Base-by-base conservation (phyloP, 2,888 invertebrate species). In the Volucella zonaria region DNA sequence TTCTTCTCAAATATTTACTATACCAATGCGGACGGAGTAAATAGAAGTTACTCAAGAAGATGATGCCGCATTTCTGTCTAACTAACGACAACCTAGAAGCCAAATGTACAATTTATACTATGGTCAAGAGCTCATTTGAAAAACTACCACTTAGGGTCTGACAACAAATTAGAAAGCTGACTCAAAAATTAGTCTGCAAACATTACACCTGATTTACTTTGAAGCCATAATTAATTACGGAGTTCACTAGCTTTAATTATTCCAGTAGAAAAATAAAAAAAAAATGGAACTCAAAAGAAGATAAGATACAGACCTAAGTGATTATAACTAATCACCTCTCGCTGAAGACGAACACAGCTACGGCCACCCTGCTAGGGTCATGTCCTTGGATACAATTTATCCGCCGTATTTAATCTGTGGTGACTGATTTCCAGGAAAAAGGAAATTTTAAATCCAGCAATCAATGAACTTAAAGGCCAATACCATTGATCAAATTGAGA, bases 171-270 rank as follows among this genome's bases (percentile, higher is more conserved):
- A 4, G 31, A 0, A 18, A 18, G 1, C 18, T 18, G 18, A 18
- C 18, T 18, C 18, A 18, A 18, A 18, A 18, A 31, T 6, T 51
- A 59, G 66, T 59, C 66, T 43, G 38, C 23, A 51, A 61, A 31
- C 31, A 31, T 31, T 6, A 31, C 9, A 12, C 23, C 8, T 59
- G 40, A 14, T 15, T 66, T 61, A 9, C 38, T 58, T 12, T 56
- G 18, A 10, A 51, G n/a, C 52, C 59, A 31, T n/a, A 54, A 45
- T 52, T 62, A 70, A 59, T 83, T 52, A 79, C 40, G 18, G 42
- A 52, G 54, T 79, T 74, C 82, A 75, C 70, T 80, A 71, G 56
- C 56, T 80, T 80, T 76, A 80, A 83, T 79, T 80, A 76, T 71
- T 67, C 61, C 51, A 45, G 47, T 66, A 38, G 66, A 75, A 79